These are phyloP conservation scores for Drosophila kanekoi DNA, from an alignment of 2,888 invertebrate species.

Conservation along the genomic window DNA sequence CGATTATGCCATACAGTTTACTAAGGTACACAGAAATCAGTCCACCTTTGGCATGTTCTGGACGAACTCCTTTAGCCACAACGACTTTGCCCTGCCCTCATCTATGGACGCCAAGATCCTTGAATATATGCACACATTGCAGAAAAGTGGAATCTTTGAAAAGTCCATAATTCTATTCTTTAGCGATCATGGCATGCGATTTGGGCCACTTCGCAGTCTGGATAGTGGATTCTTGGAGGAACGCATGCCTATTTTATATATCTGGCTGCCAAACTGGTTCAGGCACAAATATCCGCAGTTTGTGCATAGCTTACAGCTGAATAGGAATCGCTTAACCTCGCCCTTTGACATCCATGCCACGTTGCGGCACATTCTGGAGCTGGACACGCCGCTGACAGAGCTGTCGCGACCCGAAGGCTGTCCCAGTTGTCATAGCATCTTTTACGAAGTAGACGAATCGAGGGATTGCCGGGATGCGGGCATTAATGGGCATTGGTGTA, in stretches of 20 bases:
- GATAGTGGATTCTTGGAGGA: constrained; percentile 91
- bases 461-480: constrained; percentile 89
- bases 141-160: constrained; percentile 87
- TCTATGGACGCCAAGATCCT: constrained; percentile 88
- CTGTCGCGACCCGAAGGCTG: constrained; percentile 85
- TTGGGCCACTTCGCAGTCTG: constrained; percentile 88
- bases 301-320: constrained; percentile 86
- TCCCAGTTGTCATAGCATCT: constrained; percentile 88
- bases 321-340: constrained; percentile 87
- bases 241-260: constrained; percentile 90
- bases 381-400: constrained; percentile 38
- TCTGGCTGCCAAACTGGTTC: constrained; percentile 89
- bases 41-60: constrained; percentile 91
- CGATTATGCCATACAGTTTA: constrained; percentile 89
- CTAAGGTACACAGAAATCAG: constrained; percentile 86
- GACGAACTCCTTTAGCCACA: constrained; percentile 91
- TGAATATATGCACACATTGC: constrained; percentile 87
- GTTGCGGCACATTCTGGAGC: constrained; percentile 46
- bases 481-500: constrained; percentile 91
- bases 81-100: constrained; percentile 88
- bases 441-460: constrained; percentile 87
- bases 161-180: constrained; percentile 90
- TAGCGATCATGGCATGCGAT: constrained; percentile 92
- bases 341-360: constrained; percentile 61
- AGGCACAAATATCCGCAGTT: constrained; percentile 86